phyloP scores from a whole-genome alignment of 2,113 vertebrate species.

The Octodon degus region DNA sequence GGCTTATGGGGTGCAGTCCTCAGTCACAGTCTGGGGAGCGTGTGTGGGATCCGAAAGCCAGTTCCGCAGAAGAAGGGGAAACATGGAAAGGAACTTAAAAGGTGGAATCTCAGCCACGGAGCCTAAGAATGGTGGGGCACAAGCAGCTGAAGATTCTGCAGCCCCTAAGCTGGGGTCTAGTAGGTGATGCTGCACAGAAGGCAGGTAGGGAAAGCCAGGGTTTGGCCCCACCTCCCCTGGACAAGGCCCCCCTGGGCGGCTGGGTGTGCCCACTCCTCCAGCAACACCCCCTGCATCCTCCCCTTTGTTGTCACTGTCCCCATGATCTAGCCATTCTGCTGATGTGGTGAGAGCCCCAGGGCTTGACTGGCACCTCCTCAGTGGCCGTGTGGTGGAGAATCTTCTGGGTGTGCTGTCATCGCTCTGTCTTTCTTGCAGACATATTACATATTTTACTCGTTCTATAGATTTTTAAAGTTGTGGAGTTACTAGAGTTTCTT shows the following conservation, averaged over 20 bases:
- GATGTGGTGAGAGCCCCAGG: neutral
- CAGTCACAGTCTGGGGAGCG: no score
- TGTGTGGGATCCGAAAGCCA: neutral
- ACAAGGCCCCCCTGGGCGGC: neutral
- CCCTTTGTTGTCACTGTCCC: neutral
- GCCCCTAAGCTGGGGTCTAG: neutral
- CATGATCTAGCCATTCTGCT: neutral
- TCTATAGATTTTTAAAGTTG: no score
- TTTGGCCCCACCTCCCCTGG: neutral
- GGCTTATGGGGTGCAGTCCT: neutral
- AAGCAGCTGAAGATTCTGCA: neutral
- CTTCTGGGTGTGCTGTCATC: accelerated
- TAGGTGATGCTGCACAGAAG: neutral
- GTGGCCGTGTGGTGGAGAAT: accelerated
- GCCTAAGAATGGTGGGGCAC: neutral
- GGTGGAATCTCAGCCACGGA: no score
- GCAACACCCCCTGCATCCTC: neutral
- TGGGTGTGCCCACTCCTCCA: neutral
- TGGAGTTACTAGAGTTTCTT: neutral
- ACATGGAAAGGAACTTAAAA: no score
- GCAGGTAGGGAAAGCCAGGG: neutral
- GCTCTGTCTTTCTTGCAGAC: no score
- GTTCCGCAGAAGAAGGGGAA: neutral
- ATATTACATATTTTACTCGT: neutral
- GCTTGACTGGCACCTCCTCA: accelerated